Conservation (phyloP, 2,888 invertebrate genomes). For the Alloscopus bannaensis region DNA sequence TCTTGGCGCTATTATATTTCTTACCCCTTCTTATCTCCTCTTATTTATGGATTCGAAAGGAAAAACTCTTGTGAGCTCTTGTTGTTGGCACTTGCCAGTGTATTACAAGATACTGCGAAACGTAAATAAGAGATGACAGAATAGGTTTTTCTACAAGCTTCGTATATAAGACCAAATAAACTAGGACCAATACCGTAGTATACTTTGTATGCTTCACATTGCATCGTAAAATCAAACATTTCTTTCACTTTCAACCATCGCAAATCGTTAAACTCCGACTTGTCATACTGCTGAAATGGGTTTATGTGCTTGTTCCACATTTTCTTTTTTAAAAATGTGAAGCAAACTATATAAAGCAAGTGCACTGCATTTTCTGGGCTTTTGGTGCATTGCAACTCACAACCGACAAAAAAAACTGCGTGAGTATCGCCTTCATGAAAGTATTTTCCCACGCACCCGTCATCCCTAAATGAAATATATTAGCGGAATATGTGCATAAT, state of each 20-base stretch:
- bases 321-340: neutral
- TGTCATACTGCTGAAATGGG: constrained; percentile 15
- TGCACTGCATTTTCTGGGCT: neutral
- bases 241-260: no score
- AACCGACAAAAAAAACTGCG: constrained; percentile 16
- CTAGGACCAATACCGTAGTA: no score
- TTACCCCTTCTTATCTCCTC: neutral
- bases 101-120: no score
- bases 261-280: no score
- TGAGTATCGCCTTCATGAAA: constrained; percentile 44
- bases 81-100: neutral
- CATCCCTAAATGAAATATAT: neutral
- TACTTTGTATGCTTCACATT: no score
- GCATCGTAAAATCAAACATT: no score
- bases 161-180: no score
- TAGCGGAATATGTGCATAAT: neutral
- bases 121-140: no score
- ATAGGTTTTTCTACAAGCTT: no score
- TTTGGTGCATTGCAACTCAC: neutral
- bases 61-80: neutral
- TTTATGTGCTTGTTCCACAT: constrained; percentile 41
- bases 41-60: constrained; percentile 25
- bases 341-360: constrained; percentile 4
- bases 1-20: neutral
- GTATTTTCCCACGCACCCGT: constrained; percentile 45